Base-by-base conservation (phyloP, 2,797 vertebrate genomes). In the Phoebastria nigripes region DNA sequence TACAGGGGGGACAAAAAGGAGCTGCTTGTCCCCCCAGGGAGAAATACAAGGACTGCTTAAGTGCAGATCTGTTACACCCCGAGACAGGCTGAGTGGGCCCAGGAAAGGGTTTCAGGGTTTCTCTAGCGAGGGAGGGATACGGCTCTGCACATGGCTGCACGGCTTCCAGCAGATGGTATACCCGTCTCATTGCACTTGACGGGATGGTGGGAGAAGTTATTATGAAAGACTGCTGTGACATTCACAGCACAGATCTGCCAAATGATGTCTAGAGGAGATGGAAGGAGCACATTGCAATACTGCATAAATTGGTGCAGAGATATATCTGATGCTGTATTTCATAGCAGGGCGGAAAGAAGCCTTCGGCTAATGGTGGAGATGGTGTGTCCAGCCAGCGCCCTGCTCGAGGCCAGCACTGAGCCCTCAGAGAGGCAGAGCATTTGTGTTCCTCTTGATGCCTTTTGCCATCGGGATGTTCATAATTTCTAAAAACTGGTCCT, bases 241-340 rank as follows among this genome's bases (percentile, higher is more conserved):
- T 97, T 97, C 95, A 90, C 96, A 96, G 94, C 94, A 91, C 94
- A 90, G 95, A 93, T 95, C 95, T 96, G 95, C 97, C 96, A 96
- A 96, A 73, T 88, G 90, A 89, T 79, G 93, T 93, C 97, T 95
- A 35, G 37, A 65, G 78, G 76, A 94, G 91, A 95, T 1, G 92
- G 93, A 95, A 72, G 95, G 92, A 93, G 90, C 42, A 22, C 79
- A 3, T 17, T 35, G 95, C 42, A 4, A 22, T 52, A 83, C 93
- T 87, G 94, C 86, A 80, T n/a, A 81, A 93, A 85, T 77, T 87
- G 96, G 81, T 95, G 90, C 93, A 85, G 93, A 67, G 90, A 87
- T 55, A 28, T 17, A 71, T 82, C 89, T 82, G 89, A 80, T 9
- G 82, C 80, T 63, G 70, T 55, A 8, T 67, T 67, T n/a, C 16